Evolutionary conservation across 2,888 invertebrate species (phyloP).

Genomic region (Cantharis nigra): DNA sequence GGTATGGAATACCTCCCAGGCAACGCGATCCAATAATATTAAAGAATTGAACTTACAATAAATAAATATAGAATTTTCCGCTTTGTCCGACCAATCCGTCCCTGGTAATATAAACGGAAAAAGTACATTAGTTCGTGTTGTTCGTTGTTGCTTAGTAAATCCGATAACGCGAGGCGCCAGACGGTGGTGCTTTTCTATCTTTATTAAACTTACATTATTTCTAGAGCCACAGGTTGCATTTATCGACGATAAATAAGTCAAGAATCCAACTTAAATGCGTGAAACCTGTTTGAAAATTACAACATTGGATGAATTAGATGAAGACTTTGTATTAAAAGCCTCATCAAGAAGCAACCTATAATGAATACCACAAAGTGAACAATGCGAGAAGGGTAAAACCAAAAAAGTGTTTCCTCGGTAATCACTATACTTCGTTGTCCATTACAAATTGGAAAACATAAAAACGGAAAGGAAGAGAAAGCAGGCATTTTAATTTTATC

Average conservation of each 20-base stretch:
- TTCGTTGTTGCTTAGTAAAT: not conserved
- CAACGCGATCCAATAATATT: too few species aligned
- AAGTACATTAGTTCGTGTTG: not conserved
- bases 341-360: not conserved
- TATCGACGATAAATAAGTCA: constrained; percentile 22
- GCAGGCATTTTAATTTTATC: too few species aligned
- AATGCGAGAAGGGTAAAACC: not conserved
- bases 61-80: too few species aligned
- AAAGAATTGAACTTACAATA: too few species aligned
- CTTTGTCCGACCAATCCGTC: not conserved
- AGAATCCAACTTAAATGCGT: constrained; percentile 9
- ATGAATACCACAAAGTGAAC: not conserved
- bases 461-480: too few species aligned
- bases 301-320: not conserved
- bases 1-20: too few species aligned
- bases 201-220: constrained; percentile 25
- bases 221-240: constrained; percentile 25
- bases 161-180: constrained; percentile 27
- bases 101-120: not conserved
- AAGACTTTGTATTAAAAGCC: not conserved
- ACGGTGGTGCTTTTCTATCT: constrained; percentile 11
- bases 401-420: not conserved
- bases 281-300: constrained; percentile 16
- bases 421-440: not conserved
- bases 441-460: not conserved